Conservation (phyloP, 2,888 invertebrate species). For the Erpobdella octoculata region DNA sequence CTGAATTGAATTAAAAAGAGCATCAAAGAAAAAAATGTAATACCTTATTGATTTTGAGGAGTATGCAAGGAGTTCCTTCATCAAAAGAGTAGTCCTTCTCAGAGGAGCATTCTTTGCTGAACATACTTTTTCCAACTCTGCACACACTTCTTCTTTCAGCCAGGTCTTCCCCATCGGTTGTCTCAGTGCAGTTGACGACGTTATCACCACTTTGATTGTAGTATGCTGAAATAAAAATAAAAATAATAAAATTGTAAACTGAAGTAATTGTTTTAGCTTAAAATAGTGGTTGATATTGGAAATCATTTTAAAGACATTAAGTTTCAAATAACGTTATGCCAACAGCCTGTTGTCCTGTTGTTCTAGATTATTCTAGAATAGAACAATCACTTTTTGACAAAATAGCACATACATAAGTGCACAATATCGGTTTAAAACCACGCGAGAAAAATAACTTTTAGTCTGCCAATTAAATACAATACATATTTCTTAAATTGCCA, state of each 20-base stretch:
- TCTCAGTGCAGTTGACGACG: conserved; percentile 24
- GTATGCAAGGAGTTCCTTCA: conserved; percentile 35
- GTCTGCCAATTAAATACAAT: no score
- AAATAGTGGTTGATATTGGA: background rate
- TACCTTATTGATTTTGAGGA: conserved; percentile 37
- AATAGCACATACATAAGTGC: no score
- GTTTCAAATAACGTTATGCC: background rate
- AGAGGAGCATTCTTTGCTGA: conserved; percentile 29
- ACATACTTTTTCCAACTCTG: background rate
- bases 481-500: no score
- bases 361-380: no score
- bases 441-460: no score
- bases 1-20: no score
- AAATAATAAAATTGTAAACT: background rate
- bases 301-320: background rate
- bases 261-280: background rate
- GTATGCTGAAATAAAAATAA: conserved; percentile 13
- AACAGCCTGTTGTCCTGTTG: no score
- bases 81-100: conserved; percentile 29
- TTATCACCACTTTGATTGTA: conserved; percentile 27
- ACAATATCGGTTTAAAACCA: no score
- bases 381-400: no score
- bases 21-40: no score
- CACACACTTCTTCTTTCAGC: conserved; percentile 19
- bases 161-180: background rate